Evolutionary conservation across 92 coral and sea anemone species (phyloP).

Genomic region (Galaxea fascicularis): DNA sequence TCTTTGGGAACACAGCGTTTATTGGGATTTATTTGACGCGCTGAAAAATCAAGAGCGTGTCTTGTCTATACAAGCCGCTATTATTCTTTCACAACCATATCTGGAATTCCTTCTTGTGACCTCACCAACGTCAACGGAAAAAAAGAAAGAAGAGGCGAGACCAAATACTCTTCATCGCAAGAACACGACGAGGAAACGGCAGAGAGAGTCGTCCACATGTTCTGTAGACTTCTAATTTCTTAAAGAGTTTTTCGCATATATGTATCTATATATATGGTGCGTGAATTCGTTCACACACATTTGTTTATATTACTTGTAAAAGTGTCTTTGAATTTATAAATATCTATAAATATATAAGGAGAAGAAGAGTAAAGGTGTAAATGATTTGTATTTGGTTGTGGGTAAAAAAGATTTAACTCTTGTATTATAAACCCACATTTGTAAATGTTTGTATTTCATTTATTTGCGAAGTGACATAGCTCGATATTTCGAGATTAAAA

Average conservation of each 20-base stretch:
- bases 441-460: slow-evolving; percentile 77
- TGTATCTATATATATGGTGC: slow-evolving; percentile 40
- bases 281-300: slow-evolving; percentile 15
- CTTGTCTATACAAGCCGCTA: slow-evolving; percentile 98
- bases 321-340: slow-evolving; percentile 57
- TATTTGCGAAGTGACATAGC: slow-evolving; percentile 64
- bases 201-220: slow-evolving; percentile 80
- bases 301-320: slow-evolving; percentile 81
- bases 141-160: slow-evolving; percentile 90
- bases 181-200: slow-evolving; percentile 79
- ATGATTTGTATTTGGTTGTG: slow-evolving; percentile 70
- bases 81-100: slow-evolving; percentile 96
- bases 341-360: slow-evolving; percentile 47
- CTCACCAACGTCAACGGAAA: slow-evolving; percentile 93
- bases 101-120: slow-evolving; percentile 98
- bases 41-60: slow-evolving; percentile 98
- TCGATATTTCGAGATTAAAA: slow-evolving; percentile 50
- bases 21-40: slow-evolving; percentile 99
- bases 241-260: slow-evolving; percentile 51
- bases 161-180: slow-evolving; percentile 69
- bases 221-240: slow-evolving; percentile 83
- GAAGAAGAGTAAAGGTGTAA: slow-evolving; percentile 66
- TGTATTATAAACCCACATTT: slow-evolving; percentile 66
- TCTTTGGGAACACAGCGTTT: slow-evolving; percentile 97
- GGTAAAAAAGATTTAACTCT: slow-evolving; percentile 37